Conservation (phyloP, 2,888 invertebrate species). For the Plagodis dolabraria region DNA sequence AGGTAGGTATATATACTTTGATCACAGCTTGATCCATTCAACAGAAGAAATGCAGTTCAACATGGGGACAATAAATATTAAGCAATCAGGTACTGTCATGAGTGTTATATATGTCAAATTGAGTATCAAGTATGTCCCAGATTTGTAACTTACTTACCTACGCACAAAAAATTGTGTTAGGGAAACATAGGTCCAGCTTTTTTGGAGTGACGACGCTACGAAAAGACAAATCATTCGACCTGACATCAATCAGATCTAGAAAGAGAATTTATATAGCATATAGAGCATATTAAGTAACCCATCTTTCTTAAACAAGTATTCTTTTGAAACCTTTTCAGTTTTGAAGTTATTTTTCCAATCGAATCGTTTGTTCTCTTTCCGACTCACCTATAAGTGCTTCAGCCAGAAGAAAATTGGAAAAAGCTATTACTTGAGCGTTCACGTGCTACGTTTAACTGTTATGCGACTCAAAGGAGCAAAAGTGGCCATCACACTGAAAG, state of each 20-base stretch:
- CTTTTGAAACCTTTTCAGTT: too few relatives aligned
- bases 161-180: not conserved
- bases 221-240: not conserved
- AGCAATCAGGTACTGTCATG: too few relatives aligned
- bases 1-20: too few relatives aligned
- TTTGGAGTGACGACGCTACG: too few relatives aligned
- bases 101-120: too few relatives aligned
- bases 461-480: slow-evolving; percentile 42
- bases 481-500: slow-evolving; percentile 51
- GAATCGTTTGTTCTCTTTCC: slow-evolving; percentile 3
- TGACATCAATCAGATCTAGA: too few relatives aligned
- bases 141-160: not conserved
- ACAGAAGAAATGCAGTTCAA: too few relatives aligned
- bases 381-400: not conserved
- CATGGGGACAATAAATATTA: too few relatives aligned
- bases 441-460: slow-evolving; percentile 27
- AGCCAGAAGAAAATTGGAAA: slow-evolving; percentile 20
- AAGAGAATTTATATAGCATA: too few relatives aligned
- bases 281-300: not conserved
- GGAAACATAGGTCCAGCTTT: not conserved
- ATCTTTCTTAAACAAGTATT: not conserved
- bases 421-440: slow-evolving; percentile 22
- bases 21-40: too few relatives aligned
- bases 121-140: not conserved
- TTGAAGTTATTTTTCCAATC: not conserved